Percentiles rank a stretch among this genome's conserved stretches.
Evolutionary conservation across 2,797 vertebrate species (phyloP).

Genomic region (Phrynocephalus vlangalii): DNA sequence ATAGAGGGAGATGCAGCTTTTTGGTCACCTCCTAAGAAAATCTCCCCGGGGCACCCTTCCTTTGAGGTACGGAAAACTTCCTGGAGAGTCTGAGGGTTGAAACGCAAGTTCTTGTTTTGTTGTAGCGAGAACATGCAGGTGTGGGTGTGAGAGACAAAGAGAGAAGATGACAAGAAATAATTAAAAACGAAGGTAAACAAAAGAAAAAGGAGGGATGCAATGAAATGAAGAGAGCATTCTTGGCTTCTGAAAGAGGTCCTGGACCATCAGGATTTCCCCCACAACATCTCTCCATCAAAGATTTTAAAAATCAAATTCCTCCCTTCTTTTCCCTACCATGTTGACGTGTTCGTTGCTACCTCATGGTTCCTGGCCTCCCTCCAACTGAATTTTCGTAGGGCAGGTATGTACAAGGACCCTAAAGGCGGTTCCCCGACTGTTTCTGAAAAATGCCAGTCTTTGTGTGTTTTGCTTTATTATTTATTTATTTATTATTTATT

Average conservation of each 20-base stretch:
- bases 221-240: not conserved
- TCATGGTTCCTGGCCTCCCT: no score
- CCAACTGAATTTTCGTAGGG: not conserved
- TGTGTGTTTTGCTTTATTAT: not conserved
- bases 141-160: no score
- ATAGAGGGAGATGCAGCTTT: no score
- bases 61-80: no score
- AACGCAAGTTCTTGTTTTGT: no score
- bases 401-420: not conserved
- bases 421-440: not conserved
- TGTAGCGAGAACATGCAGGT: no score
- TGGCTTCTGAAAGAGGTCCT: not conserved
- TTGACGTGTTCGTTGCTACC: not conserved
- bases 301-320: not conserved
- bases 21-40: no score
- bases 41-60: no score
- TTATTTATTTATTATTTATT: no score
- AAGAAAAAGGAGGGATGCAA: no score
- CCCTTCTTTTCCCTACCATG: not conserved
- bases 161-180: not conserved
- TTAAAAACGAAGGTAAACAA: not conserved
- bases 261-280: not conserved
- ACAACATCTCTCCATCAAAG: not conserved
- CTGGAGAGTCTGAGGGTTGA: no score
- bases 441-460: not conserved